Evolutionary conservation across 2,797 vertebrate species (phyloP).

Genomic region (Peromyscus melanophrys): DNA sequence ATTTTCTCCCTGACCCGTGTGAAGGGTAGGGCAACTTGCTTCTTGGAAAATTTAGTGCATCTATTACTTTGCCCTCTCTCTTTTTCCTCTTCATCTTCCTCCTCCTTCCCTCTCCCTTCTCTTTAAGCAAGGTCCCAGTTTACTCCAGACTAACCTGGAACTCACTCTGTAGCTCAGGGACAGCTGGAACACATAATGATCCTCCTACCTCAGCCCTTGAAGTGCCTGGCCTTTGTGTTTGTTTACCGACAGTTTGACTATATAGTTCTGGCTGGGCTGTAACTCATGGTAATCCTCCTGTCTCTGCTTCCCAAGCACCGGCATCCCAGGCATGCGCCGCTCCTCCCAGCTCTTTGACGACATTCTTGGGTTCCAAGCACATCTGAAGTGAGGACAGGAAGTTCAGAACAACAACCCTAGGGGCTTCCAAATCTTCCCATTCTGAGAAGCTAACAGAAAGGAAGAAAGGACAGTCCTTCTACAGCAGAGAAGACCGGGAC

Average conservation of each 20-base stretch:
- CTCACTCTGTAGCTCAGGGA: background rate
- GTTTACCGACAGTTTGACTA: background rate
- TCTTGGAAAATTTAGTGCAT: background rate
- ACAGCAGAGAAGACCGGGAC: background rate
- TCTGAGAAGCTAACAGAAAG: background rate
- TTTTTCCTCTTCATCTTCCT: background rate
- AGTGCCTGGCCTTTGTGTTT: background rate
- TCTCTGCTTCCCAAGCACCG: background rate
- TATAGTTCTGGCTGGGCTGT: background rate
- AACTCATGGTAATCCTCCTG: background rate
- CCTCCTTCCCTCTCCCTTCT: background rate
- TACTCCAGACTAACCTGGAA: background rate
- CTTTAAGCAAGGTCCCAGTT: background rate
- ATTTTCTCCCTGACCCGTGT: background rate
- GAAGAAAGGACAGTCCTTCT: background rate
- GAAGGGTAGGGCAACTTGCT: background rate
- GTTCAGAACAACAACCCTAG: background rate
- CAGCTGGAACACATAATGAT: background rate
- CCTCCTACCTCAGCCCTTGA: background rate
- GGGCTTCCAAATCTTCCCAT: background rate
- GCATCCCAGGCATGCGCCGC: background rate
- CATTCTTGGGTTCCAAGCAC: background rate
- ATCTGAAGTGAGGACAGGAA: background rate
- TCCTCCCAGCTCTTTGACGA: background rate
- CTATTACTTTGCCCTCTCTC: background rate